Percentiles rank a stretch among this genome's conserved stretches.
Evolutionary conservation across 1,140 invertebrate species (phyloP).

Genomic region (Dinoponera quadriceps): DNA sequence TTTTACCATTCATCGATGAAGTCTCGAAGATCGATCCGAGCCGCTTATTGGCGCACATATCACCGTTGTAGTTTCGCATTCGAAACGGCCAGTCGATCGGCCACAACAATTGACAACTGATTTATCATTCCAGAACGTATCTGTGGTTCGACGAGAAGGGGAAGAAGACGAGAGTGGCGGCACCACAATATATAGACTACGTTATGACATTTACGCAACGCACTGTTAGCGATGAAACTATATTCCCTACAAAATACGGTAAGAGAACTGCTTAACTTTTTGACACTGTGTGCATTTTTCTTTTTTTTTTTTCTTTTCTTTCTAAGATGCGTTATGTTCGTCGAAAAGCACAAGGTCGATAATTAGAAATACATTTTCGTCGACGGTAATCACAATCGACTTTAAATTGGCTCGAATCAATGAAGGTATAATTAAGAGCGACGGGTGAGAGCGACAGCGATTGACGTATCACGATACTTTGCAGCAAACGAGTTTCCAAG

Average conservation of each 20-base stretch:
- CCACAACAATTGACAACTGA: background rate
- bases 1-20: background rate
- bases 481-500: constrained; percentile 97
- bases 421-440: background rate
- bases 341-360: too few species aligned
- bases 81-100: background rate
- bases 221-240: constrained; percentile 97
- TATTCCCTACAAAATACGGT: constrained; percentile 99
- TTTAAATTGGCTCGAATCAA: background rate
- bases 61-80: background rate
- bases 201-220: constrained; percentile 99
- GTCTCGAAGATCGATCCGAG: background rate
- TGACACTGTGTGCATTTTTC: background rate
- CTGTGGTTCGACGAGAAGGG: constrained; percentile 99
- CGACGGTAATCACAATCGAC: too few species aligned
- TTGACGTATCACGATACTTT: constrained; percentile 76
- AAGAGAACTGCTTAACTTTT: constrained; percentile 75
- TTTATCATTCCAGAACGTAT: constrained; percentile 91
- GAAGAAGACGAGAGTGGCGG: constrained; percentile 98
- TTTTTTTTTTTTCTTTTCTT: too few species aligned
- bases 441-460: background rate
- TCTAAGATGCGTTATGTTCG: background rate
- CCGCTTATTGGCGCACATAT: background rate
- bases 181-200: constrained; percentile 99
- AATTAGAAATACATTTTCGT: too few species aligned